Percentiles rank a stretch among this genome's conserved stretches.
Evolutionary conservation across 2,888 invertebrate species (phyloP).

Genomic region (Proisotoma minuta): DNA sequence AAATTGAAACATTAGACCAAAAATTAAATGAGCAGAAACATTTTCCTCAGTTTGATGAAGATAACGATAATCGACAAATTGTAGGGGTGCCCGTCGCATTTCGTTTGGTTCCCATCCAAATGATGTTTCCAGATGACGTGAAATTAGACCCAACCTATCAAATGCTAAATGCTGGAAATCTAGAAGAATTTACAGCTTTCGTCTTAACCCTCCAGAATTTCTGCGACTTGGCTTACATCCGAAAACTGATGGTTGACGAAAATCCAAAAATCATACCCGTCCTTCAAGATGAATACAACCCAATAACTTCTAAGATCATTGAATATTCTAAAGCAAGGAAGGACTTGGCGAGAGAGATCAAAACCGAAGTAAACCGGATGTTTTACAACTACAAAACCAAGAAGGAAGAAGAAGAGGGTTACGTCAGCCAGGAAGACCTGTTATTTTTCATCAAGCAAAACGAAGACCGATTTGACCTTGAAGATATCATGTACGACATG

Average conservation of each 20-base stretch:
- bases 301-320: conserved; percentile 4
- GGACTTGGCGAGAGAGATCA: neutral
- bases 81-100: conserved; percentile 12
- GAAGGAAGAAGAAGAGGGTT: neutral
- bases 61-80: neutral
- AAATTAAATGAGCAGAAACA: neutral
- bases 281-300: conserved; percentile 11
- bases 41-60: conserved; percentile 3
- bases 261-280: neutral
- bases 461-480: neutral
- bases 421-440: neutral
- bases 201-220: conserved; percentile 8
- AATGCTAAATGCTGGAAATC: neutral
- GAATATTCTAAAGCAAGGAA: neutral
- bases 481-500: neutral
- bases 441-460: neutral
- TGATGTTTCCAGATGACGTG: neutral
- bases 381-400: conserved; percentile 1
- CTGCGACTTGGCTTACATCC: neutral
- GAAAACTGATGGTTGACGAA: conserved; percentile 1
- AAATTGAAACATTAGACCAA: conserved; percentile 7
- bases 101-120: conserved; percentile 7
- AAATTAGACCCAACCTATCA: neutral
- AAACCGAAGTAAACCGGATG: neutral
- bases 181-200: conserved; percentile 9